Conservation (phyloP, 92 coral and sea anemone genomes). For the Palythoa grandis region DNA sequence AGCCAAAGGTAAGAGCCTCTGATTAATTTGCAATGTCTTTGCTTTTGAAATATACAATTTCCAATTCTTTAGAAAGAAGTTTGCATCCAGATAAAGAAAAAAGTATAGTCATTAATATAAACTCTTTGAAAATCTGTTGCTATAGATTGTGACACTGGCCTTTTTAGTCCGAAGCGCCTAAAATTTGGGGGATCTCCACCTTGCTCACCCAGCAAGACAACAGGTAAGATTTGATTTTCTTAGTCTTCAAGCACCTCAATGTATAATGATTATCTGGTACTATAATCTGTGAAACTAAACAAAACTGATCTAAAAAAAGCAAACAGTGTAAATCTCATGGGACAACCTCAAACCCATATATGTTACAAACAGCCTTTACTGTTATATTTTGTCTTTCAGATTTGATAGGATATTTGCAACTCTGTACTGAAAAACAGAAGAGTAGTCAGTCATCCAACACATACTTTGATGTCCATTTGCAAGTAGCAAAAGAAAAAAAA, state of each 20-base stretch:
- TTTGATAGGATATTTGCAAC: slow-evolving; percentile 52
- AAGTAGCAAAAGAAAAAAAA: slow-evolving; percentile 43
- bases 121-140: slow-evolving; percentile 40
- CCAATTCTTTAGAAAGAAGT: no score
- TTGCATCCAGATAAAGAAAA: no score
- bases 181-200: slow-evolving; percentile 53
- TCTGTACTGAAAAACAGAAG: slow-evolving; percentile 51
- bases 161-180: slow-evolving; percentile 35
- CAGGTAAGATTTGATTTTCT: slow-evolving; percentile 54
- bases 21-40: slow-evolving; percentile 39
- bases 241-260: slow-evolving; percentile 35
- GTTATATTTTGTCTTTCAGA: slow-evolving; percentile 47
- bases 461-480: slow-evolving; percentile 43
- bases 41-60: slow-evolving; percentile 43
- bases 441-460: slow-evolving; percentile 53
- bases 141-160: slow-evolving; percentile 24
- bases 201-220: slow-evolving; percentile 53
- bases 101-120: no score
- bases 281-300: slow-evolving; percentile 35
- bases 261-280: slow-evolving; percentile 46
- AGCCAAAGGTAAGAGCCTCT: slow-evolving; percentile 39
- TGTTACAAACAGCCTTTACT: slow-evolving; percentile 35
- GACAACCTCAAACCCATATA: slow-evolving; percentile 45
- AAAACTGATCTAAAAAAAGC: slow-evolving; percentile 47
- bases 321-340: slow-evolving; percentile 31